phyloP scores from a whole-genome alignment of 2,888 invertebrate genomes.

The Ariolimax columbianus region DNA sequence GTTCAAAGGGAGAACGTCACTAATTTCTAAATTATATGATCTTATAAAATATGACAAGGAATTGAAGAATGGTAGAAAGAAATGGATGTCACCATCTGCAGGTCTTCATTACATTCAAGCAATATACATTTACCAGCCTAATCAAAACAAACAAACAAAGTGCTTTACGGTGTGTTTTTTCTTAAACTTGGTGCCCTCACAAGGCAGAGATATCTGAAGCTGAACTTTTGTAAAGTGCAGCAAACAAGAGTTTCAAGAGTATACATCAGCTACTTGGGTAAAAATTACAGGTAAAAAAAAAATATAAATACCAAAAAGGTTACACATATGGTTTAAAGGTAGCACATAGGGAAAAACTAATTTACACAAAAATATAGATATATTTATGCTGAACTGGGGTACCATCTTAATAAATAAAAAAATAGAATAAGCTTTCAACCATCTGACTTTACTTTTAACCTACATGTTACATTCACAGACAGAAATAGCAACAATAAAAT shows the following conservation, averaged over 20 bases:
- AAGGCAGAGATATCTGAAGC: not conserved
- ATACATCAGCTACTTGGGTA: constrained; percentile 25
- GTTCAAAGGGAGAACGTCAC: not conserved
- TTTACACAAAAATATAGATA: not conserved
- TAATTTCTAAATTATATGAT: not conserved
- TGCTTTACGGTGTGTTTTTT: not conserved
- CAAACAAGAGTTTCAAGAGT: constrained; percentile 29
- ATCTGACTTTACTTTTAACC: too few relatives aligned
- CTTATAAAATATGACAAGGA: not conserved
- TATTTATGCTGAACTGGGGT: constrained; percentile 12
- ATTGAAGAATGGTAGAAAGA: not conserved
- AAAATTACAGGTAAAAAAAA: not conserved
- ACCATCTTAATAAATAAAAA: not conserved
- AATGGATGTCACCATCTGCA: not conserved
- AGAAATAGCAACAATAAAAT: too few relatives aligned
- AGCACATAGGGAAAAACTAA: constrained; percentile 28
- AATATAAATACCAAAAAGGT: not conserved
- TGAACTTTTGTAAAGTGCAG: constrained; percentile 31
- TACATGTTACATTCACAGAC: too few relatives aligned
- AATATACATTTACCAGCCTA: not conserved
- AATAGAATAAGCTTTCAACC: not conserved
- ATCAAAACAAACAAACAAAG: too few relatives aligned
- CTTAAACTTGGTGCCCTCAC: not conserved
- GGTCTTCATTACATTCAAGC: not conserved
- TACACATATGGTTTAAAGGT: constrained; percentile 21